A percentile compares a stretch with the other conserved stretches of the same genome.
These are phyloP conservation scores for Corythornis cristatus DNA, from an alignment of 2,113 vertebrate genomes.

Conservation along the genomic window DNA sequence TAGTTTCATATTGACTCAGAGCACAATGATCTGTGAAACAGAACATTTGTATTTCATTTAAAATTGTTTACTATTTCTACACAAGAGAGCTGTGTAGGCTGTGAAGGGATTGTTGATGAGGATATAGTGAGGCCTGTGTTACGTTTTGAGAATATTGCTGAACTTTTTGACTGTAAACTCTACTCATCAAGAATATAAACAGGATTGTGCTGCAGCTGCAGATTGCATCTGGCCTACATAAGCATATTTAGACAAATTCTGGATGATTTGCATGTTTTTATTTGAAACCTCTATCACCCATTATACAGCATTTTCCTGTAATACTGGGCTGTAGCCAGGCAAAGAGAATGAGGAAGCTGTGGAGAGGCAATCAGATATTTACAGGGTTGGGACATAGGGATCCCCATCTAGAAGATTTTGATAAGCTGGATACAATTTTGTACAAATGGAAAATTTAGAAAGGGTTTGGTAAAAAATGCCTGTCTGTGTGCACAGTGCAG, in stretches of 20 bases:
- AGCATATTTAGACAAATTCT: conserved; percentile 63
- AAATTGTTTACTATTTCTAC: conserved; percentile 58
- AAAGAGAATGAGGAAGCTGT: conserved; percentile 48
- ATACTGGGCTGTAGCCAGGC: conserved; percentile 20
- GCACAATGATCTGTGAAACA: neutral
- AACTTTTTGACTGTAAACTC: conserved; percentile 61
- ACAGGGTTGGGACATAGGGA: neutral
- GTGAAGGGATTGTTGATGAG: conserved; percentile 53
- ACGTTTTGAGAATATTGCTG: conserved; percentile 45
- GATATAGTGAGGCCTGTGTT: conserved; percentile 5
- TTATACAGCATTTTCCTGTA: conserved; percentile 45
- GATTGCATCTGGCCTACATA: conserved; percentile 64
- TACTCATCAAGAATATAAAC: conserved; percentile 62
- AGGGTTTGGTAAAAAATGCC: neutral
- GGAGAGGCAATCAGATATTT: conserved; percentile 41
- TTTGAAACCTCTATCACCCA: conserved; percentile 47
- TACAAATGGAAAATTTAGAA: neutral
- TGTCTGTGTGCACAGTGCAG: neutral
- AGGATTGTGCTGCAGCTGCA: conserved; percentile 54
- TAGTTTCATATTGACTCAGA: conserved; percentile 21
- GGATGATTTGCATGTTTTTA: conserved; percentile 66
- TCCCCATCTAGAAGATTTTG: neutral
- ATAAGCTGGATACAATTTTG: neutral
- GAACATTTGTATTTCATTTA: conserved; percentile 65
- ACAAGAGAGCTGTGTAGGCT: conserved; percentile 36